Evolutionary conservation across 64 coral and sea anemone genomes (phyloP), one percentile per base, ranked within the genome.

Genomic region (Stichodactyla helianthus): DNA sequence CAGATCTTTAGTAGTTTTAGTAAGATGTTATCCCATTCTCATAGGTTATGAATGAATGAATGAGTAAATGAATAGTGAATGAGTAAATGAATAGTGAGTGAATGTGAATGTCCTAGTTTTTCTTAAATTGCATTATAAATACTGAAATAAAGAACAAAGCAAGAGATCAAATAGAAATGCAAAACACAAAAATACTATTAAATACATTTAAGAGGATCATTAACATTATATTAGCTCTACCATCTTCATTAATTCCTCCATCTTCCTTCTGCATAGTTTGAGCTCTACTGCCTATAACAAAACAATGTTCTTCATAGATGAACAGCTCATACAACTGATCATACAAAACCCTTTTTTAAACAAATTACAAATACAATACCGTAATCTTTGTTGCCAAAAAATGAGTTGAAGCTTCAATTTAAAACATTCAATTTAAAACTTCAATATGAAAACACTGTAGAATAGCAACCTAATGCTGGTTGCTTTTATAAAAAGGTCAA

Each of bases 241-340:
- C 68, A 14, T 74, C 10, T 74, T 74, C 25, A 74, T 74, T 31
- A 74, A 74, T 74, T 74, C 68, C 68, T 74, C 68, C 68, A 74
- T 74, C 68, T 9, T 74, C 68, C 5, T 31, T 26, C 25, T 74
- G 68, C 25, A 31, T 13, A 74, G 10, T 74, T 74, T 31, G 68
- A 74, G 22, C 26, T 74, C 10, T 74, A 74, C 68, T 11, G 68
- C 68, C 68, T 53, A 89, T 44, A n/a, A 82, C 28, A 52, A 67
- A 51, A 44, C 35, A 78, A 50, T 6, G 20, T 53, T 60, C 15
- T 61, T 20, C 1, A 60, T 54, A 16, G 62, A 56, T 85, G 83
- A 51, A 62, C 23, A 63, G 27, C 51, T 11, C 53, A 83, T 55
- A 4, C 9, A 54, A 52, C 57, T 52, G 18, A 6, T 82, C 5